phyloP scores from a whole-genome alignment of 1,140 invertebrate genomes.

The Drosophila oshimai region DNA sequence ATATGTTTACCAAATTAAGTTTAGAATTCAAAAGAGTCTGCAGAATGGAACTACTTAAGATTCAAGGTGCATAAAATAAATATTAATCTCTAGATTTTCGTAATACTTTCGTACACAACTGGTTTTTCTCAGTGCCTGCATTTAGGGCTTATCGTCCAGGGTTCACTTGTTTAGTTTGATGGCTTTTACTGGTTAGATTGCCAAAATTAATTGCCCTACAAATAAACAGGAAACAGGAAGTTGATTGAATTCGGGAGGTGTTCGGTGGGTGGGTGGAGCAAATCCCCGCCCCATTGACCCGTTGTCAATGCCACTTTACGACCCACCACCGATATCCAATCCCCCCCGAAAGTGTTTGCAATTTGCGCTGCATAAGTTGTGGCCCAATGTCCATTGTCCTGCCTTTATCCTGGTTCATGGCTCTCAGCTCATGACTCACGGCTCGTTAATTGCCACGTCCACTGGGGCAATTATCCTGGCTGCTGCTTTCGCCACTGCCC shows the following conservation, averaged over 20 bases:
- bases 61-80: no score
- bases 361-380: conserved; percentile 42
- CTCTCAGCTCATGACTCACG: not conserved
- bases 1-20: no score
- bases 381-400: not conserved
- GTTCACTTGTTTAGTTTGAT: conserved; percentile 29
- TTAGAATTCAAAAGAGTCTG: no score
- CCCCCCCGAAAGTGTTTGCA: conserved; percentile 6
- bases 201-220: conserved; percentile 37
- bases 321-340: not conserved
- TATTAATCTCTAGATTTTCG: no score
- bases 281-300: conserved; percentile 8
- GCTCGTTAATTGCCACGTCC: conserved; percentile 63
- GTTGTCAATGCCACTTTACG: conserved; percentile 22
- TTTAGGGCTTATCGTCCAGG: not conserved
- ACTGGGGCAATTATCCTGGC: conserved; percentile 56
- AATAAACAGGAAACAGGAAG: conserved; percentile 30
- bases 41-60: no score
- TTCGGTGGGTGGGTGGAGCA: not conserved
- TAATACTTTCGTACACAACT: not conserved
- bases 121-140: not conserved
- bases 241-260: conserved; percentile 29
- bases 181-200: conserved; percentile 39
- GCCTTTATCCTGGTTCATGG: not conserved
- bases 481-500: conserved; percentile 12